phyloP scores from a whole-genome alignment of 1,140 invertebrate species.

The Lucilia cuprina region DNA sequence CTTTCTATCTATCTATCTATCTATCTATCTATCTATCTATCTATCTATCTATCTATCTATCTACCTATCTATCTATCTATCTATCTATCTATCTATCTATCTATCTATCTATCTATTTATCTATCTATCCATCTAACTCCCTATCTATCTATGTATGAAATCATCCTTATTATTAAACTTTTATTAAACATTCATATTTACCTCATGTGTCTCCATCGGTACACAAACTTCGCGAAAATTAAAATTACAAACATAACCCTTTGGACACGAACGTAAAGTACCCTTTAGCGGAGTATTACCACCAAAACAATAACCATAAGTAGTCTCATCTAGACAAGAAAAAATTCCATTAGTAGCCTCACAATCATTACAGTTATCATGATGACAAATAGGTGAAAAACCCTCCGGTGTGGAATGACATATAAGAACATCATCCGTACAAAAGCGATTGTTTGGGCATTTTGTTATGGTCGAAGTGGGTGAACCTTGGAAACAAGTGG shows the following conservation, averaged over 20 bases:
- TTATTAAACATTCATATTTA: background rate
- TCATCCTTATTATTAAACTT: too few relatives aligned
- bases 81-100: too few relatives aligned
- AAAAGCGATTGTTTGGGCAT: slow-evolving; percentile 1
- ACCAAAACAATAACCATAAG: slow-evolving; percentile 35
- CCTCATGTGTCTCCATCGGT: background rate
- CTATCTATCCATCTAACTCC: too few relatives aligned
- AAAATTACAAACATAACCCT: slow-evolving; percentile 22
- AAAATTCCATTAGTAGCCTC: background rate
- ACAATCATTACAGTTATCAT: slow-evolving; percentile 22
- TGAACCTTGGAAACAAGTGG: slow-evolving; percentile 6
- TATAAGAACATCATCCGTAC: slow-evolving; percentile 4
- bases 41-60: too few relatives aligned
- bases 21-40: background rate
- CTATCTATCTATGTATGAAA: too few relatives aligned
- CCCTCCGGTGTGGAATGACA: background rate
- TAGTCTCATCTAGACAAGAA: slow-evolving; percentile 23
- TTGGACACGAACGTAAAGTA: background rate
- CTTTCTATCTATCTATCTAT: too few relatives aligned
- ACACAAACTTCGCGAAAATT: background rate
- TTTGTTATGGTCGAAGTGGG: background rate
- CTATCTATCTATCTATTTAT: too few relatives aligned
- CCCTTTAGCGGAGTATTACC: background rate
- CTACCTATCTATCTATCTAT: too few relatives aligned
- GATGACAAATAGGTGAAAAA: slow-evolving; percentile 20